A percentile compares a stretch with the other conserved stretches of the same genome.
These are phyloP conservation scores for Rhagium mordax DNA, from an alignment of 2,888 invertebrate genomes.

Conservation along the genomic window DNA sequence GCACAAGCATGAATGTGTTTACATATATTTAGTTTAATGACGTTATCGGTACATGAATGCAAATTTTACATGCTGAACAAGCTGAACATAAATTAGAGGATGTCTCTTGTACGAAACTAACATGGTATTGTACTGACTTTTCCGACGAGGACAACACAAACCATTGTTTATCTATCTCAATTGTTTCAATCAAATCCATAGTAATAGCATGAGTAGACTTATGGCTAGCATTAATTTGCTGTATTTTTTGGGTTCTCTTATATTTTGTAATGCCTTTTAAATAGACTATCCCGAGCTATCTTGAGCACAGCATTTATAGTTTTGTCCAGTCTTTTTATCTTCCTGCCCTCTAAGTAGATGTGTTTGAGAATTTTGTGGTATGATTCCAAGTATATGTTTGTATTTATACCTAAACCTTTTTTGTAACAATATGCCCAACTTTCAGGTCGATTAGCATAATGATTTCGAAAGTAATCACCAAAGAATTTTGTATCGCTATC, in stretches of 20 bases:
- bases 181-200: not conserved
- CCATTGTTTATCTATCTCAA: not conserved
- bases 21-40: no score
- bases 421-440: not conserved
- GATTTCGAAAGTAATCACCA: no score
- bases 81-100: not conserved
- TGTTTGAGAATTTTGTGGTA: slow-evolving; percentile 49
- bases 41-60: slow-evolving; percentile 34
- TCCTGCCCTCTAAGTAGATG: slow-evolving; percentile 25
- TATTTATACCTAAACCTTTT: slow-evolving; percentile 9
- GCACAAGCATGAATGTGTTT: no score
- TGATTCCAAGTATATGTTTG: slow-evolving; percentile 50
- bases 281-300: no score
- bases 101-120: not conserved
- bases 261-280: slow-evolving; percentile 35
- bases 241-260: not conserved
- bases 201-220: not conserved
- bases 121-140: no score
- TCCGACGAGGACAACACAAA: not conserved
- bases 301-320: no score
- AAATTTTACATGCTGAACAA: slow-evolving; percentile 31
- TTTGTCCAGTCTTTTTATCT: no score
- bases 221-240: no score
- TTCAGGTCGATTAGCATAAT: no score
- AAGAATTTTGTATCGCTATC: no score